A percentile compares a stretch with the other conserved stretches of the same genome.
Conservation (phyloP, 2,888 invertebrate genomes). For the Troides helena region DNA sequence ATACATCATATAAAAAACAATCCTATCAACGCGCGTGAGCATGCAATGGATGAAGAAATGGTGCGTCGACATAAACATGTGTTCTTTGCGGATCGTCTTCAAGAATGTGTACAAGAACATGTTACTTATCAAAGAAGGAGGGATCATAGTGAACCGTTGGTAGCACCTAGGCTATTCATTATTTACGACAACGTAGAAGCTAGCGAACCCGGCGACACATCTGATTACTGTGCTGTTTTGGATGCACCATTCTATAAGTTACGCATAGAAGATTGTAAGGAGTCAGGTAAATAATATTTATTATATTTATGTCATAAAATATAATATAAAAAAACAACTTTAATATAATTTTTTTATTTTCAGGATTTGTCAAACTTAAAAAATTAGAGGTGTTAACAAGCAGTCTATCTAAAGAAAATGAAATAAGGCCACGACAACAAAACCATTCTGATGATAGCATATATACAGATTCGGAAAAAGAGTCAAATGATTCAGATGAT, state of each 20-base stretch:
- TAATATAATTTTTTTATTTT: slow-evolving; percentile 35
- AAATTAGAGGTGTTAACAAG: slow-evolving; percentile 76
- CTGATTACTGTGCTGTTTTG: slow-evolving; percentile 79
- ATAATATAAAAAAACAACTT: neutral
- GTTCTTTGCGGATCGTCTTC: slow-evolving; percentile 85
- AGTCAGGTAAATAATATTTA: slow-evolving; percentile 53
- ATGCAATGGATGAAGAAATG: slow-evolving; percentile 73
- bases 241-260: slow-evolving; percentile 83
- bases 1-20: slow-evolving; percentile 72
- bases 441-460: slow-evolving; percentile 60
- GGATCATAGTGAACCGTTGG: slow-evolving; percentile 76
- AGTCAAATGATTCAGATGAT: slow-evolving; percentile 66
- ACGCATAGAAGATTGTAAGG: slow-evolving; percentile 77
- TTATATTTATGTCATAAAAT: neutral
- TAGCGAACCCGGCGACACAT: slow-evolving; percentile 81
- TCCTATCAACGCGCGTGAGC: slow-evolving; percentile 71
- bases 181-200: slow-evolving; percentile 88
- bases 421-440: slow-evolving; percentile 38
- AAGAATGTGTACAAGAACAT: slow-evolving; percentile 83
- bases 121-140: slow-evolving; percentile 73
- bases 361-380: slow-evolving; percentile 81
- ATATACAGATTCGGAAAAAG: slow-evolving; percentile 72
- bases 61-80: slow-evolving; percentile 82
- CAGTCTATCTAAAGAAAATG: slow-evolving; percentile 55
- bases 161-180: slow-evolving; percentile 83